A percentile compares a stretch with the other conserved stretches of the same genome.
Evolutionary conservation across 1,140 invertebrate genomes (phyloP).

Genomic region (Oscheius sp.): DNA sequence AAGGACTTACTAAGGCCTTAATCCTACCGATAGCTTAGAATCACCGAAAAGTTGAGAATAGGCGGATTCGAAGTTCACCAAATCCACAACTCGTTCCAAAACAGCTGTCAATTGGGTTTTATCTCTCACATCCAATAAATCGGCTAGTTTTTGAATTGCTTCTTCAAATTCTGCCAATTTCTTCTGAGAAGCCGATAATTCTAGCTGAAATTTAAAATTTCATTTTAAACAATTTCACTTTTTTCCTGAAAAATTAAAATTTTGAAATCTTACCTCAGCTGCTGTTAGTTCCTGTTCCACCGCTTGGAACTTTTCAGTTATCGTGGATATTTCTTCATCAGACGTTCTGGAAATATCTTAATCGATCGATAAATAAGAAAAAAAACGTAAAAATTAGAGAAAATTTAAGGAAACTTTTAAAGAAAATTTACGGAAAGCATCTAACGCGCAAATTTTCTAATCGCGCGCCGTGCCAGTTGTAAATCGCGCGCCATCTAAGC

Average conservation of each 20-base stretch:
- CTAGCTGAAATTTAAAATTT: background rate
- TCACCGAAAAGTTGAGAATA: background rate
- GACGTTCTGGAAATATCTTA: background rate
- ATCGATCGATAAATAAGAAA: background rate
- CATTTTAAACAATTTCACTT: too few species aligned
- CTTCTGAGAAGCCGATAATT: background rate
- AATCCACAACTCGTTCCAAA: background rate
- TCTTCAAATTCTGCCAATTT: background rate
- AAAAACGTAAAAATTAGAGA: background rate
- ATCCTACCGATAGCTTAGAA: background rate
- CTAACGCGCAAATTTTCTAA: too few species aligned
- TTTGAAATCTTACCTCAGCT: background rate
- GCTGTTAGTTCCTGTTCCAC: background rate
- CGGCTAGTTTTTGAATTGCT: background rate
- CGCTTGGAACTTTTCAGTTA: background rate
- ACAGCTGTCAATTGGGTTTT: background rate
- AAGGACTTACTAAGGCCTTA: background rate
- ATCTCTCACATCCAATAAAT: background rate
- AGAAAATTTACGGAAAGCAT: background rate
- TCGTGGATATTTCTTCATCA: background rate
- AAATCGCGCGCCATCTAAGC: too few species aligned
- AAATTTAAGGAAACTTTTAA: background rate
- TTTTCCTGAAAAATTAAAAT: background rate
- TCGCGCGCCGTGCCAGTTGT: too few species aligned
- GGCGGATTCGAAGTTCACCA: background rate